These are phyloP conservation scores for Brachyptera risi DNA, from an alignment of 2,888 invertebrate genomes.

Conservation along the genomic window DNA sequence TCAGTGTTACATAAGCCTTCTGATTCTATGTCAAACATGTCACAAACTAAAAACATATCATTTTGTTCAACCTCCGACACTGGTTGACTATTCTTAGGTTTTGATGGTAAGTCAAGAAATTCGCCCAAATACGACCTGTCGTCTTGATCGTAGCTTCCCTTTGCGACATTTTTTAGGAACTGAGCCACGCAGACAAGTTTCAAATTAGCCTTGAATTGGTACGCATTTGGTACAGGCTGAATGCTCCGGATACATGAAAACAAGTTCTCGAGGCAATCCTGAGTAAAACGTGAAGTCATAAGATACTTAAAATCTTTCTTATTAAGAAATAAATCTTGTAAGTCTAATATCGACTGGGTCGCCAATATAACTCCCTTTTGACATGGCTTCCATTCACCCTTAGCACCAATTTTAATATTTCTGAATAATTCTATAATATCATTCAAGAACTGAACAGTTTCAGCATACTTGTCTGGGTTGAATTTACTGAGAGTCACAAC, in stretches of 20 bases:
- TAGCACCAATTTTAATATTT: neutral
- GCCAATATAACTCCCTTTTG: conserved; percentile 10
- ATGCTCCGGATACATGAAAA: no score
- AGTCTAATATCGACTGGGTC: neutral
- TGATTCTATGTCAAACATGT: no score
- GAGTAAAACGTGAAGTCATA: neutral
- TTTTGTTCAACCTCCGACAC: neutral
- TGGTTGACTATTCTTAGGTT: neutral
- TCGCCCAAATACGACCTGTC: neutral
- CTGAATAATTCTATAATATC: neutral
- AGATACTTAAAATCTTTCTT: neutral
- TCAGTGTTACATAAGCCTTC: no score
- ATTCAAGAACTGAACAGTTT: neutral
- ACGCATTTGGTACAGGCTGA: conserved; percentile 3
- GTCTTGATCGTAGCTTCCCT: conserved; percentile 25
- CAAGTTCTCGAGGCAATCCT: no score
- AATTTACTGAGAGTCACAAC: neutral
- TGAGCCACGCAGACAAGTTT: conserved; percentile 11
- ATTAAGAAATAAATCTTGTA: conserved; percentile 2
- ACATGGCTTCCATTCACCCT: conserved; percentile 8
- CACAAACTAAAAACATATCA: neutral
- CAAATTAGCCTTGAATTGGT: neutral
- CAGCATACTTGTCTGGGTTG: neutral
- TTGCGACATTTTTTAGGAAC: neutral
- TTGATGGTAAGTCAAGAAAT: neutral